Evolutionary conservation across 2,797 vertebrate genomes (phyloP).

Genomic region (Aythya fuligula): DNA sequence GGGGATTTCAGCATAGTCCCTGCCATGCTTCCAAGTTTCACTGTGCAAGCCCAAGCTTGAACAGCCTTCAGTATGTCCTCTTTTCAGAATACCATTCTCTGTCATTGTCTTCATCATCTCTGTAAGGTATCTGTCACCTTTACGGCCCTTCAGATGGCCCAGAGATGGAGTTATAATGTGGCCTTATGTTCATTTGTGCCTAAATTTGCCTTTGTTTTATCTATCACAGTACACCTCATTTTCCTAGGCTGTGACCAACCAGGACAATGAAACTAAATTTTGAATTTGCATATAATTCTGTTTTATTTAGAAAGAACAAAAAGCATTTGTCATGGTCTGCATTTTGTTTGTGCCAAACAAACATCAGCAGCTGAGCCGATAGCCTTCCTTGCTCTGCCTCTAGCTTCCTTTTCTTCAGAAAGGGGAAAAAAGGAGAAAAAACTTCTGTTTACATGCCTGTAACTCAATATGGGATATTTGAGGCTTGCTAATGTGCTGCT

Average conservation of each 20-base stretch:
- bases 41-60: background rate
- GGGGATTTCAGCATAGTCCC: background rate
- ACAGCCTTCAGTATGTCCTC: background rate
- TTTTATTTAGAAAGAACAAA: background rate
- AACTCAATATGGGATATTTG: background rate
- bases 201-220: background rate
- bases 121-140: background rate
- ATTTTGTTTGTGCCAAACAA: background rate
- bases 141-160: background rate
- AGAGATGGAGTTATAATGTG: background rate
- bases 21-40: background rate
- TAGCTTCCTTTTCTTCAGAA: background rate
- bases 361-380: accelerated
- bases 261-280: background rate
- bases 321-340: background rate
- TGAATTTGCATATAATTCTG: background rate
- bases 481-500: background rate
- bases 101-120: background rate
- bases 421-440: background rate
- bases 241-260: background rate
- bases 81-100: background rate
- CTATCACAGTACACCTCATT: background rate
- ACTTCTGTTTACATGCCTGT: background rate
- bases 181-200: background rate
- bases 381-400: background rate